Evolutionary conservation across 2,888 invertebrate genomes (phyloP), one percentile per base, ranked within the genome.

Genomic region (Steinernema carpocapsae): DNA sequence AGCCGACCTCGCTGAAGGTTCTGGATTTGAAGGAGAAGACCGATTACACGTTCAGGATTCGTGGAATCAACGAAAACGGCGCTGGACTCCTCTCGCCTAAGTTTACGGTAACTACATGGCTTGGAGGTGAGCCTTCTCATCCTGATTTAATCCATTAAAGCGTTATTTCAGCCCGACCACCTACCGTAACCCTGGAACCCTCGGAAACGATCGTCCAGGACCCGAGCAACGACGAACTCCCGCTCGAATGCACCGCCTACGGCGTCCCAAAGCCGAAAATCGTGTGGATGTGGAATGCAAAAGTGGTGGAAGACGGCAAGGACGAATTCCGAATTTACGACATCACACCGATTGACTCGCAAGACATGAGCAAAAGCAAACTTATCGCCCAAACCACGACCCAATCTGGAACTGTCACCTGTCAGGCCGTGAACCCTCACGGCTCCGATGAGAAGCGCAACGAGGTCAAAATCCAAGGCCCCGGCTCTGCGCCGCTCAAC

Each of bases 221-320:
- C 32, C 86, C 86, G n/a, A 83, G 80, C 64, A 83, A 82, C 42
- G 80, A 84, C 26, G 85, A 85, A 64, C 76, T 85, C 75, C 75
- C 79, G 10, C 76, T 86, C 70, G 84, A 84, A 70, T 86, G 86
- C 70, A 83, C 81, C 46, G 84, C 86, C 7, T 77, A 74, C 59
- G 86, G 86, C 52, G 86, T 86, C 14, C 86, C 86, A 10, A 80
- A 82, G 71, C 86, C 86, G 46, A 85, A 85, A 70, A 87, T 86
- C 71, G 80, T 87, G 29, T 86, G 86, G 86, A 74, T 84, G 32
- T 86, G 84, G 84, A 83, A 84, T 73, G 83, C 81, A 37, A 76
- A 78, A 17, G 75, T 83, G 17, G 82, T 86, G 12, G 85, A 85
- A 24, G 86, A 86, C 71, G 86, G 86, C 74, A 84, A 85, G 78